These are phyloP conservation scores for Corvus moneduloides DNA, from an alignment of 2,113 vertebrate species.

Conservation along the genomic window DNA sequence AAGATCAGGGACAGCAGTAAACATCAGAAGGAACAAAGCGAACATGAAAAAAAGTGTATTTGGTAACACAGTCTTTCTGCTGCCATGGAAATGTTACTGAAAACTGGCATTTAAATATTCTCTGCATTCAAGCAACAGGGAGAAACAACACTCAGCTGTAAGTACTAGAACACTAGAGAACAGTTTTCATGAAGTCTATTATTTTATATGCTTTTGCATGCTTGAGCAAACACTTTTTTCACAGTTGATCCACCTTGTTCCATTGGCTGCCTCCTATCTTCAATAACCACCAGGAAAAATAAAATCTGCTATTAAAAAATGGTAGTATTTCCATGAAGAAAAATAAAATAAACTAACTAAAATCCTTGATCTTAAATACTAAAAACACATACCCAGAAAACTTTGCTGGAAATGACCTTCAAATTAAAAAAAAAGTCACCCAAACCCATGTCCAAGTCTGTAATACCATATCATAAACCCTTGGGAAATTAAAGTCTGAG, in stretches of 20 bases:
- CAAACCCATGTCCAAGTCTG: background rate
- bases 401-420: background rate
- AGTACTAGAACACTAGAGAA: background rate
- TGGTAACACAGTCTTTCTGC: background rate
- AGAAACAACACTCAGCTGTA: background rate
- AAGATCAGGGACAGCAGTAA: background rate
- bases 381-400: background rate
- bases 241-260: background rate
- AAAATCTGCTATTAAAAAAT: background rate
- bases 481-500: background rate
- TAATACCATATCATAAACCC: background rate
- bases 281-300: background rate
- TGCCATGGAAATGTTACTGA: background rate
- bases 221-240: background rate
- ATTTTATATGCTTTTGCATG: background rate
- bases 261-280: background rate
- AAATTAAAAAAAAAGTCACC: background rate
- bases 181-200: background rate
- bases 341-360: background rate
- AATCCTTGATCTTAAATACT: background rate
- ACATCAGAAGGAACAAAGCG: background rate
- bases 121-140: background rate
- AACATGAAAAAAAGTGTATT: background rate
- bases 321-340: background rate
- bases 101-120: background rate